Base-by-base conservation (phyloP, 2,888 invertebrate species). In the Volucella inanis region DNA sequence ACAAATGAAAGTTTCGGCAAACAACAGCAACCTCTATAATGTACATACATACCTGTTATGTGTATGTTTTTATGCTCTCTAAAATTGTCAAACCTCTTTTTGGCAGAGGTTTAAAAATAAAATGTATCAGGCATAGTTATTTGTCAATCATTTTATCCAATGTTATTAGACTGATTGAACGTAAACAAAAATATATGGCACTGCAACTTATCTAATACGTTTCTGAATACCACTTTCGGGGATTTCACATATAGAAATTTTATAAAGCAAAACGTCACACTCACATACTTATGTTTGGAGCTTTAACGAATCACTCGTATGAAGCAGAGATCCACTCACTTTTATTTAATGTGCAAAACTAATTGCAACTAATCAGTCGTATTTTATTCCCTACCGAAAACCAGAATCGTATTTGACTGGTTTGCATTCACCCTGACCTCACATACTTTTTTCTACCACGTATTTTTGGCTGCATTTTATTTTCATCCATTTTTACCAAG, bases 311-410 rank as follows among this genome's bases (percentile, higher is more conserved):
- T 38, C 52, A 45, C 67, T 47, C 47, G 22, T 15, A 8, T 15
- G 39, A 18, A 12, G 65, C 43, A 55, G 55, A 85, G 31, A 76
- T 57, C 47, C 62, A 72, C 45, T 76, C 45, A 61, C 59, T 70
- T 47, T 49, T 57, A 55, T 41, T 65, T 43, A 62, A 77, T 64
- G 67, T 81, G 65, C 59, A 70, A 79, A 85, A 79, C 87, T 87
- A 82, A 87, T 87, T 85, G 81, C 85, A 87, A 87, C 85, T 86
- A 85, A 87, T 87, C 81, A 81, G 87, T 75, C 81, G 85, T 85
- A 87, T 71, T 87, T 85, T 78, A 78, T 71, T 65, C 75, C 64
- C 54, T 11, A 10, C 52, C 52, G 50, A 62, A 62, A 9, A 52
- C 49, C 54, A 39, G 39, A 61, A 22, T 70, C 41, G 10, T 47